phyloP scores from a whole-genome alignment of 2,888 invertebrate species.

The Tetanocera ferruginea region DNA sequence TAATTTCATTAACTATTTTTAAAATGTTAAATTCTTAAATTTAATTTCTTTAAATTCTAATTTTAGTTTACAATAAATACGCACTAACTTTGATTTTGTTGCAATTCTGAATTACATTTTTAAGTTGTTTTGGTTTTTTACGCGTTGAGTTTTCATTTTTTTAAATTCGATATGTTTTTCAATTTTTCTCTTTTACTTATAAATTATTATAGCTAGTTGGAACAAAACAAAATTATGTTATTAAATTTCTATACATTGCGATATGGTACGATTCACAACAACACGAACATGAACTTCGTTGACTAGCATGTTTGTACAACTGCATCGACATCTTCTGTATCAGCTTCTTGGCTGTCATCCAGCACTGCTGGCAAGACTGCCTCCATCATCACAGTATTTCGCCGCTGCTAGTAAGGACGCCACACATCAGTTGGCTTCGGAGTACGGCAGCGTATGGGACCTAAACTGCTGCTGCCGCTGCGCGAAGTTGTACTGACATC shows the following conservation, averaged over 20 bases:
- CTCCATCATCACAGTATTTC: conserved; percentile 52
- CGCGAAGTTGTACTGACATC: conserved; percentile 60
- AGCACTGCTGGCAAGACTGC: conserved; percentile 42
- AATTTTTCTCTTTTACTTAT: conserved; percentile 29
- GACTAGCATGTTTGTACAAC: conserved; percentile 1
- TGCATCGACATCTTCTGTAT: conserved; percentile 37
- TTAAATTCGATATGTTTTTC: conserved; percentile 67
- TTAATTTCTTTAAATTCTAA: background rate
- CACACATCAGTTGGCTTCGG: conserved; percentile 78
- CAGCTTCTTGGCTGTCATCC: conserved; percentile 29
- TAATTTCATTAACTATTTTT: background rate
- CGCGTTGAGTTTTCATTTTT: conserved; percentile 53
- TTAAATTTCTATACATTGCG: conserved; percentile 28
- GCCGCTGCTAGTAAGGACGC: conserved; percentile 78
- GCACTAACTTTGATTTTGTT: conserved; percentile 39
- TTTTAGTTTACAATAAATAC: background rate
- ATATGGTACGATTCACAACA: conserved; percentile 47
- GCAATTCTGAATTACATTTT: conserved; percentile 41
- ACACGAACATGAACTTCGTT: background rate
- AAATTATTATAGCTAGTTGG: background rate
- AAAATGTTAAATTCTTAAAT: background rate
- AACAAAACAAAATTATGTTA: background rate
- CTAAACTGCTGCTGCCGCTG: conserved; percentile 58
- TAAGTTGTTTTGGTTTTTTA: background rate
- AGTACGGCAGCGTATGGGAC: conserved; percentile 69